Base-by-base conservation (phyloP, 2,888 invertebrate species). In the Dermolepida albohirtum region DNA sequence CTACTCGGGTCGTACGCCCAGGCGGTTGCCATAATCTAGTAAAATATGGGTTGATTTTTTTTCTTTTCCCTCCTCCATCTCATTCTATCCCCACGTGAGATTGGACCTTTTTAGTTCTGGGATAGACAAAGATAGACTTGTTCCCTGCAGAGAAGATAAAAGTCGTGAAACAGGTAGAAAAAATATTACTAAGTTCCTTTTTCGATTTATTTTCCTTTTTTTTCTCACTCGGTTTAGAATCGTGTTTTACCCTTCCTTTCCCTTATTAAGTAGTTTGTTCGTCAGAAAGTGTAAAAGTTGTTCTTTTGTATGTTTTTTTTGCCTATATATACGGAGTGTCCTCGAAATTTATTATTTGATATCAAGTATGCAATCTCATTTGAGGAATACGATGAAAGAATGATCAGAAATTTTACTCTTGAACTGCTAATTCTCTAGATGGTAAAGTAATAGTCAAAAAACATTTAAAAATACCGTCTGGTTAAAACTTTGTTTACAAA, bases 121-220 rank as follows among this genome's bases (percentile, higher is more conserved):
- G 44, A 29, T 8, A 34, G 44, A 59, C 29, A 44, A 59, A 17
- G 59, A 59, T 34, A 29, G 16, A 29, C 5, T 14, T 43, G 44
- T 44, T 44, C 44, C 59, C 29, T 14, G 27, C 44, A 44, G 59
- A 44, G 44, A 29, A 59, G 59, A 44, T 59, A 59, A 59, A 47
- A 59, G 44, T 59, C 59, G 59, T 59, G 59, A 59, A 59, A 59
- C 59, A 59, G 59, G 59, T 59, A 59, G 59, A 59, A 59, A 59
- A 59, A 40, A 47, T 59, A 59, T 59, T 59, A 59, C 57, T 57
- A 44, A 57, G 57, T 57, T 57, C 44, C 57, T 57, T 57, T 59
- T 59, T 59, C 44, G 59, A 59, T 59, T 47, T 59, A 59, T 59
- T 59, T 59, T 59, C 44, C 43, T 59, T 34, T 54, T 47, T 47